A percentile compares a stretch with the other conserved stretches of the same genome.
phyloP scores from a whole-genome alignment of 2,113 vertebrate genomes.

The Pyrgilauda ruficollis region DNA sequence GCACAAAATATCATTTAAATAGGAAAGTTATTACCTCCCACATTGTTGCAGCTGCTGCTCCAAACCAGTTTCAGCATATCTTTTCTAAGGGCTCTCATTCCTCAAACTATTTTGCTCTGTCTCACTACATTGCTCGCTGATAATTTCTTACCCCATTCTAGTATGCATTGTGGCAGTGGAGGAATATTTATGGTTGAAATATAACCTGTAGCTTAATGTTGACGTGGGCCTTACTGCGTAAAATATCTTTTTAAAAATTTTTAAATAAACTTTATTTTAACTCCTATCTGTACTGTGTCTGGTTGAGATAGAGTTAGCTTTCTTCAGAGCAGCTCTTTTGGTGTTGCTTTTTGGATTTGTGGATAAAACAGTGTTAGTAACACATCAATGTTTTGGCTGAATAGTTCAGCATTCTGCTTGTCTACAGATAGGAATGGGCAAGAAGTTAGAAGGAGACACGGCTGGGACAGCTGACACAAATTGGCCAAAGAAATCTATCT shows the following conservation, averaged over 20 bases:
- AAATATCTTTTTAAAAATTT: background rate
- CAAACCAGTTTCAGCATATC: constrained; percentile 16
- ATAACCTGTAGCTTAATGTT: background rate
- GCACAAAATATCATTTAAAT: constrained; percentile 47
- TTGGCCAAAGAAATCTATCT: background rate
- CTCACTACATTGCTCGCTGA: background rate
- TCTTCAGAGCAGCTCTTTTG: background rate
- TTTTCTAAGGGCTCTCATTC: background rate
- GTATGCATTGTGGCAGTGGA: background rate
- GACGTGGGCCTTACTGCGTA: background rate
- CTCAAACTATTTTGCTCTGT: background rate
- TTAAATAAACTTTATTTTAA: background rate
- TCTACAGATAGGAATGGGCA: background rate
- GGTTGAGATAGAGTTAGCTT: background rate
- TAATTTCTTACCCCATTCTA: background rate
- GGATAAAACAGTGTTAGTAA: background rate
- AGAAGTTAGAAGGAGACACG: background rate
- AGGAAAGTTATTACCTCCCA: constrained; percentile 33
- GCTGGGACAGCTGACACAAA: background rate
- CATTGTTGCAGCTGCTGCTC: constrained; percentile 31
- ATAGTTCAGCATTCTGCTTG: background rate
- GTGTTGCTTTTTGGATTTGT: background rate
- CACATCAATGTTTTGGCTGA: background rate
- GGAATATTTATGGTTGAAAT: background rate
- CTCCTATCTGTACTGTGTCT: background rate